Base-by-base conservation (phyloP, 1,140 invertebrate species). In the Pogonognathellus flavescens region DNA sequence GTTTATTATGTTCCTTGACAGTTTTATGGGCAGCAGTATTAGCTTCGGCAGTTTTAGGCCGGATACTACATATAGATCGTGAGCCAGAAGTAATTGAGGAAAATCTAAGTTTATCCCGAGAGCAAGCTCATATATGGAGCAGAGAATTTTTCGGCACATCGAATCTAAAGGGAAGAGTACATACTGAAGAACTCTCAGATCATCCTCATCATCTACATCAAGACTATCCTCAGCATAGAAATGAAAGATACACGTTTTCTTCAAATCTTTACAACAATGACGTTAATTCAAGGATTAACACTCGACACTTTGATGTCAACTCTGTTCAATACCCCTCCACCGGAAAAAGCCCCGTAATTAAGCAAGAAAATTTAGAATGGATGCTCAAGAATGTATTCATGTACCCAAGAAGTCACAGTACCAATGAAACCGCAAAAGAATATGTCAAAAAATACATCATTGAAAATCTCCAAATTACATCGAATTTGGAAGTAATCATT, bases 371-470 rank as follows among this genome's bases (percentile, higher is more conserved):
- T 84, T 80, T 89, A 57, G 87, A 88, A 81, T 89, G 87, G 86
- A 88, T 89, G 89, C 88, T 89, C n/a, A 14, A 85, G 18, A 88
- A 89, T 57, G 83, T 89, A 49, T 89, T 89, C 59, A 86, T 80
- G 55, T 89, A 88, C 31, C 89, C 89, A 13, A 66, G 89, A 82
- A 89, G 88, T 82, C 88, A 89, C 22, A 52, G 55, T 10, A 89
- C 89, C 2, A 89, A 89, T 80, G 84, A 87, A 41, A 89, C 88
- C 1, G 86, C 88, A 16, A 89, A 89, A 60, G 88, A 89, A 60
- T 76, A 52, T 55, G 87, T 87, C 18, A 80, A 76, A 59, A 89
- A 89, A 22, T 89, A 87, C 41, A 88, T 89, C 22, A 59, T 81
- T 14, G 89, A 89, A n/a, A 88, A 85, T 80, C 84, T 88, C 25